Percentiles rank a stretch among this genome's conserved stretches.
Evolutionary conservation across 2,797 vertebrate genomes (phyloP).

Genomic region (Rhinatrema bivittatum): DNA sequence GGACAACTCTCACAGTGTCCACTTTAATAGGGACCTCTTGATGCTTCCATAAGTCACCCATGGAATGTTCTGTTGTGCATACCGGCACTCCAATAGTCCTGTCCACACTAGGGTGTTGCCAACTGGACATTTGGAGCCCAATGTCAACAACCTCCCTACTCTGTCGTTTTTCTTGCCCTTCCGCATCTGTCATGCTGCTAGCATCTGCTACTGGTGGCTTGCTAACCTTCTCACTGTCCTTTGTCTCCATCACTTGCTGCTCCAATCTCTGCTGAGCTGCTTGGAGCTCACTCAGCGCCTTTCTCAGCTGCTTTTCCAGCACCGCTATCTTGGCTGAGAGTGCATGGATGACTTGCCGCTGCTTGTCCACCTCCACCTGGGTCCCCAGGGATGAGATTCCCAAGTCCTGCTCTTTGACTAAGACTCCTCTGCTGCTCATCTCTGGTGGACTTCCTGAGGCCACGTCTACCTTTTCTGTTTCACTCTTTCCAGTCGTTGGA

Average conservation of each 20-base stretch:
- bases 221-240: conserved; percentile 6
- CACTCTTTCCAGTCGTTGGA: not conserved
- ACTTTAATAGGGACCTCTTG: not conserved
- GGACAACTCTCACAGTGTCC: conserved; percentile 33
- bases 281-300: conserved; percentile 65
- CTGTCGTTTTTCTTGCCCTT: conserved; percentile 49
- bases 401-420: conserved; percentile 73
- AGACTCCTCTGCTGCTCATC: conserved; percentile 59
- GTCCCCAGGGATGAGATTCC: conserved; percentile 32
- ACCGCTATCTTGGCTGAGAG: conserved; percentile 66
- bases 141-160: conserved; percentile 42
- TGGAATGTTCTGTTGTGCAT: conserved; percentile 68
- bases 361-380: conserved; percentile 17
- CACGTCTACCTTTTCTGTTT: conserved; percentile 1
- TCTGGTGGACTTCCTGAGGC: no score
- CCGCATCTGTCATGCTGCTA: conserved; percentile 52
- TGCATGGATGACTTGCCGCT: conserved; percentile 51
- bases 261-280: conserved; percentile 51
- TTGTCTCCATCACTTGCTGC: not conserved
- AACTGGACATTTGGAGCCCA: conserved; percentile 48
- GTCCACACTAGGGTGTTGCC: conserved; percentile 48
- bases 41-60: conserved; percentile 24
- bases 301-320: conserved; percentile 70
- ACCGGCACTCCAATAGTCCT: conserved; percentile 72
- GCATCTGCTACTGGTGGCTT: conserved; percentile 42